Evolutionary conservation across 2,888 invertebrate genomes (phyloP).

Genomic region (Fragum sueziense): DNA sequence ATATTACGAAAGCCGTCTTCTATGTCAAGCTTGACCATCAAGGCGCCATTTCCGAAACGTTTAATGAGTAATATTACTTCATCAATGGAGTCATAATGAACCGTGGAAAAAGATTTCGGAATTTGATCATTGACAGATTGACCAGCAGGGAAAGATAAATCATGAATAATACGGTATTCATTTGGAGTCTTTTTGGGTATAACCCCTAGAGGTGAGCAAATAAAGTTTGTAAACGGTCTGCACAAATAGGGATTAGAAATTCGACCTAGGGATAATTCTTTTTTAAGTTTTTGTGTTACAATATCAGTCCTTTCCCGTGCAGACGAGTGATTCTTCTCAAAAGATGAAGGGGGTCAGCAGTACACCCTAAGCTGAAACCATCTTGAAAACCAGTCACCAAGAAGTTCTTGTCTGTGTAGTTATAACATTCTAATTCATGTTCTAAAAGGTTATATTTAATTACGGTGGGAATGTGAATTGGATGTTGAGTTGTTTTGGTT

Average conservation of each 20-base stretch:
- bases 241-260: slow-evolving; percentile 29
- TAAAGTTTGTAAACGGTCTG: slow-evolving; percentile 35
- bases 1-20: slow-evolving; percentile 53
- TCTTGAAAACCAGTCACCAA: not conserved
- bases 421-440: not conserved
- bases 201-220: slow-evolving; percentile 46
- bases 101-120: slow-evolving; percentile 30
- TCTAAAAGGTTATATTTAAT: not conserved
- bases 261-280: slow-evolving; percentile 28
- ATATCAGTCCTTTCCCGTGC: slow-evolving; percentile 8
- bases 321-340: slow-evolving; percentile 32
- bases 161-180: slow-evolving; percentile 43
- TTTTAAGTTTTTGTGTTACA: slow-evolving; percentile 30
- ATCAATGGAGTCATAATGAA: slow-evolving; percentile 42
- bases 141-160: slow-evolving; percentile 38
- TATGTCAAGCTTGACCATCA: slow-evolving; percentile 54
- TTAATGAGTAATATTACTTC: slow-evolving; percentile 29
- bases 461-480: not conserved
- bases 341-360: not conserved
- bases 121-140: slow-evolving; percentile 44
- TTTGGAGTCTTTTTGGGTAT: slow-evolving; percentile 41
- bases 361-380: not conserved
- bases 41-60: slow-evolving; percentile 17
- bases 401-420: not conserved
- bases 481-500: not conserved